These are phyloP conservation scores for Aramus guarauna DNA, from an alignment of 2,113 vertebrate genomes.

Conservation along the genomic window DNA sequence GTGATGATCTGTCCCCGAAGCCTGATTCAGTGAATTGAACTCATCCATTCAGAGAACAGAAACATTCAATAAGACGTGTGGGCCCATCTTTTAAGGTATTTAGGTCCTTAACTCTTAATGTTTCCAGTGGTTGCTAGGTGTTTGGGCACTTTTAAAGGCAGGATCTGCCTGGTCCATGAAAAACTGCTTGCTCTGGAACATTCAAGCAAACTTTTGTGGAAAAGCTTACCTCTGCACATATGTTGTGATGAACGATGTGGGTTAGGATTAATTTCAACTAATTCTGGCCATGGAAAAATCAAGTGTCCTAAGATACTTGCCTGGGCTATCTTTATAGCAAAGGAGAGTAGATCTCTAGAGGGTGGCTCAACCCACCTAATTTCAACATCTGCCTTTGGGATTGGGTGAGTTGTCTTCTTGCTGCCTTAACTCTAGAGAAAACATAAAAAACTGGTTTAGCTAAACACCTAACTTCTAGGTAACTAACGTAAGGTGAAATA, in stretches of 20 bases:
- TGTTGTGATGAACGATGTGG: not conserved
- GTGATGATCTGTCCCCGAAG: conserved; percentile 56
- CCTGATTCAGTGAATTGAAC: conserved; percentile 52
- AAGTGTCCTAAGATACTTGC: not conserved
- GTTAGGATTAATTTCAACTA: conserved; percentile 29
- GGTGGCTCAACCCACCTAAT: not conserved
- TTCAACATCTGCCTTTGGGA: not conserved
- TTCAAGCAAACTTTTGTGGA: not conserved
- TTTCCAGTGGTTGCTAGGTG: conserved; percentile 26
- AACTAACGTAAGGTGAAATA: not conserved
- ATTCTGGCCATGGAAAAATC: not conserved
- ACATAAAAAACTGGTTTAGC: not conserved
- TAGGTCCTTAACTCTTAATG: conserved; percentile 49
- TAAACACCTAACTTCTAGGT: not conserved
- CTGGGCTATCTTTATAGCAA: not conserved
- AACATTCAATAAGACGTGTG: conserved; percentile 24
- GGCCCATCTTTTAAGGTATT: conserved; percentile 43
- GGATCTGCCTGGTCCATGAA: not conserved
- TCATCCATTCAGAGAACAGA: conserved; percentile 56
- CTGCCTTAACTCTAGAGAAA: not conserved
- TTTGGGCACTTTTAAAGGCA: not conserved
- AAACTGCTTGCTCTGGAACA: conserved; percentile 36
- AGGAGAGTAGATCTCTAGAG: not conserved
- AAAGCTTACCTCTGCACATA: conserved; percentile 43
- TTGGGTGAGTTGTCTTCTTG: not conserved